Evolutionary conservation across 2,797 vertebrate species (phyloP), one percentile per base, ranked within the genome.

Genomic region (Eupleurogrammus muticus): DNA sequence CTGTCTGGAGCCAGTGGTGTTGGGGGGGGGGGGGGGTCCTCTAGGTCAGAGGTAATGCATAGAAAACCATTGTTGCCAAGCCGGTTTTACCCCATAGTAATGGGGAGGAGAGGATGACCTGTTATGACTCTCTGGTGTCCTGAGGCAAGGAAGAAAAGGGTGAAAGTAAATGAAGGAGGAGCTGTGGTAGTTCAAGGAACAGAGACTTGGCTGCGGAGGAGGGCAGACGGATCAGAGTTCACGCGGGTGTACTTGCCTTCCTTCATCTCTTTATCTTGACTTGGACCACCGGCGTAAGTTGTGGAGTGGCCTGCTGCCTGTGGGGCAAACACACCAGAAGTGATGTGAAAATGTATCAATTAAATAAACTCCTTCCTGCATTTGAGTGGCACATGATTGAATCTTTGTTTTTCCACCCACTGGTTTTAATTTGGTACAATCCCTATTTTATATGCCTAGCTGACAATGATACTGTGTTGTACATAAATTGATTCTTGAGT

Each of bases 41-140:
- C 12, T 56, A 77, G 86, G 85, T 91, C 80, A 86, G 47, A 78
- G 78, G 74, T 79, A 75, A 85, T 66, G 59, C 51, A 64, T 44
- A 76, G 61, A 52, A 24, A 67, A 17, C 44, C 62, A 73, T 84
- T 90, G 81, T 86, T 70, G 14, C 57, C 53, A 35, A 79, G 52
- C 75, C 77, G 74, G 69, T 72, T 87, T 34, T 32, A 48, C 55
- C 52, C 47, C 32, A 17, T 54, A 44, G n/a, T 78, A 65, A 68
- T 53, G n/a, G 70, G 75, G 79, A 83, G 66, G 77, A 73, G 75
- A 79, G 21, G 47, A 54, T 89, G 86, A 86, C 76, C 75, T 73
- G 57, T 53, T 23, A 9, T 49, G 78, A 71, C 77, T 87, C 56
- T 19, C 0, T 49, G 19, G 55, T 79, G 46, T 59, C 50, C 61